A percentile compares a stretch with the other conserved stretches of the same genome.
Evolutionary conservation across 2,888 invertebrate genomes (phyloP).

Genomic region (Bursaphelenchus okinawaensis): DNA sequence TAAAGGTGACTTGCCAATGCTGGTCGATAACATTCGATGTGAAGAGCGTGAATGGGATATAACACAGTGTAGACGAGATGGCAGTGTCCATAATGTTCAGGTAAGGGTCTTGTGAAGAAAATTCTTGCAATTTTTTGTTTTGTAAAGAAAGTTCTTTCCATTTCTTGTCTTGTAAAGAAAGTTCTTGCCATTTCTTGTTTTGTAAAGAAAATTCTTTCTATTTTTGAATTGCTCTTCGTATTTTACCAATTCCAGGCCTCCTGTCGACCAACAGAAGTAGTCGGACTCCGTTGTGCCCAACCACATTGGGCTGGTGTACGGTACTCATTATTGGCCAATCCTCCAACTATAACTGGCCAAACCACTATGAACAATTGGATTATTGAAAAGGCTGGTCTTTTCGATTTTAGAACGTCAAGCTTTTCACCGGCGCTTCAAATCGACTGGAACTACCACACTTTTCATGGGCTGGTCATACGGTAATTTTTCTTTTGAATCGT

Average conservation of each 20-base stretch:
- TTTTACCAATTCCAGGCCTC: conserved; percentile 14
- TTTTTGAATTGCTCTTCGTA: no score
- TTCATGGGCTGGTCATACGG: conserved; percentile 35
- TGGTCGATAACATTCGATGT: conserved; percentile 76
- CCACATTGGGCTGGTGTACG: conserved; percentile 89
- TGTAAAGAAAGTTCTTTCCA: no score
- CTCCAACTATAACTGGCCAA: conserved; percentile 60
- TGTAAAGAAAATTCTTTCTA: no score
- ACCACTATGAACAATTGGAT: conserved; percentile 80
- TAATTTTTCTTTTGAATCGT: no score
- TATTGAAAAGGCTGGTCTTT: conserved; percentile 83
- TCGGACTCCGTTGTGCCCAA: conserved; percentile 65
- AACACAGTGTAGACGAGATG: conserved; percentile 72
- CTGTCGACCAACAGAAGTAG: conserved; percentile 60
- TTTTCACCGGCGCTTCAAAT: conserved; percentile 62
- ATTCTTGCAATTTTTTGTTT: no score
- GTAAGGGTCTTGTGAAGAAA: no score
- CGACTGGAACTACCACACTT: conserved; percentile 64
- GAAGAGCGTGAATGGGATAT: conserved; percentile 74
- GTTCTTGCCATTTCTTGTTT: no score
- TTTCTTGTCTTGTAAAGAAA: no score
- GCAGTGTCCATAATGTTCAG: conserved; percentile 66
- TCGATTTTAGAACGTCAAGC: conserved; percentile 69
- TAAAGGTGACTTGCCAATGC: conserved; percentile 54
- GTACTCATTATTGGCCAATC: conserved; percentile 78